Evolutionary conservation across 2,888 invertebrate genomes (phyloP), one percentile per base, ranked within the genome.

Genomic region (Hypomecis punctinalis): DNA sequence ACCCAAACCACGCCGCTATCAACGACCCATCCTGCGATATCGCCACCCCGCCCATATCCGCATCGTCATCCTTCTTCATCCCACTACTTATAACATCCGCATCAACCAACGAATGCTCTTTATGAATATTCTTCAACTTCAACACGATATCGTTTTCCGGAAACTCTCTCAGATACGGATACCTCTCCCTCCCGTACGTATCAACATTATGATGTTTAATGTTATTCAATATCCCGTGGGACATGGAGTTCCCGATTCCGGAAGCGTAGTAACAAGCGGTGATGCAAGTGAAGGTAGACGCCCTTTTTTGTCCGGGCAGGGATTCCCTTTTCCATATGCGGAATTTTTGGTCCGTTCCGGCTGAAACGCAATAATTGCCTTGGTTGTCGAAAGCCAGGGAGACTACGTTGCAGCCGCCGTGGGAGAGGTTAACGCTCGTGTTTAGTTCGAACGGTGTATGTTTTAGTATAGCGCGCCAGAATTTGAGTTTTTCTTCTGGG

Each of bases 1-100:
- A 82, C 0, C 93, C 93, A 60, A 92, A 93, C 93, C 93, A 93
- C 0, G 92, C 93, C 0, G 93, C 93, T n/a, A 93, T 91, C 61
- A 93, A 71, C 0, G 93, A 93, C 0, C 93, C 93, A 36, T 93
- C 93, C 51, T 89, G 87, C 0, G 93, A 92, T 69, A 93, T 87
- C 9, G 90, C 91, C 5, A 90, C 88, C 2, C 88, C 90, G 0
- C 91, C 91, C 89, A 93, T 90, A 39, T 83, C 83, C n/a, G 70
- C 75, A 60, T 83, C 83, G n/a, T 76, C 76, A 52, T 83, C 75
- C 9, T 64, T 76, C 1, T 74, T 77, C 65, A 78, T 67, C n/a
- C 77, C 74, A 48, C 48, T 49, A 37, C 7, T 53, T 23, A 66
- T 45, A 4, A 57, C 57, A 33, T 43, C 48, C 3, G 52, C 23